A percentile compares a stretch with the other conserved stretches of the same genome.
These are phyloP conservation scores for Xylota sylvarum DNA, from an alignment of 2,888 invertebrate genomes.

Conservation along the genomic window DNA sequence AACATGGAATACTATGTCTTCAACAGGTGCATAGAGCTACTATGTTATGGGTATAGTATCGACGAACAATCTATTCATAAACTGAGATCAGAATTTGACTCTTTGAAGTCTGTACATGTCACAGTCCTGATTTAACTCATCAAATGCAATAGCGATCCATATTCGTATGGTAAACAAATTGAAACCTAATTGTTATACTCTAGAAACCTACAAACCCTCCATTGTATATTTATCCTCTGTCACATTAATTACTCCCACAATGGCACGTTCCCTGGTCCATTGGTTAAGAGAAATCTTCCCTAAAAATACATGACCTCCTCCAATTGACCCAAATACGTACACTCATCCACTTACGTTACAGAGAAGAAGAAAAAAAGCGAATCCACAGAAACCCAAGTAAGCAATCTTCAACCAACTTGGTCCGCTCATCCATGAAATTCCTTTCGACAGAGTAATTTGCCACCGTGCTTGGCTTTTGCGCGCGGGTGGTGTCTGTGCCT, in stretches of 20 bases:
- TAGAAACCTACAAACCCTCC: constrained; percentile 6
- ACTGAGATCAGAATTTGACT: too few species aligned
- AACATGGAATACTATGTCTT: too few species aligned
- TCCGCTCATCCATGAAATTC: constrained; percentile 42
- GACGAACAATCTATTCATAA: too few species aligned
- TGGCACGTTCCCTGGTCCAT: constrained; percentile 8
- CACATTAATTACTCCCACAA: constrained; percentile 33
- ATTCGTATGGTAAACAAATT: background rate
- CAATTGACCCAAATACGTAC: constrained; percentile 68
- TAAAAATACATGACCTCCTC: constrained; percentile 64
- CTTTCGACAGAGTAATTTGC: constrained; percentile 39
- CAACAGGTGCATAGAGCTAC: too few species aligned
- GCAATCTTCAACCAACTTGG: constrained; percentile 19
- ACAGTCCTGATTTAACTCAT: too few species aligned
- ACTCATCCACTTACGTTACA: constrained; percentile 47
- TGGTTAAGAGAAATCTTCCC: constrained; percentile 41
- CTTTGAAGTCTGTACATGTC: too few species aligned
- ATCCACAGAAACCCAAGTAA: constrained; percentile 12
- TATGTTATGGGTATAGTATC: too few species aligned
- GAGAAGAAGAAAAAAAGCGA: constrained; percentile 14
- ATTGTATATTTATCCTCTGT: constrained; percentile 19
- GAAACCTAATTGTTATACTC: background rate
- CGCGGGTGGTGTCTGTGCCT: constrained; percentile 10
- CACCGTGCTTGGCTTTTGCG: constrained; percentile 8
- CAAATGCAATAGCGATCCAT: too few species aligned